Evolutionary conservation across 2,888 invertebrate species (phyloP).

Genomic region (Rotaria macrura): DNA sequence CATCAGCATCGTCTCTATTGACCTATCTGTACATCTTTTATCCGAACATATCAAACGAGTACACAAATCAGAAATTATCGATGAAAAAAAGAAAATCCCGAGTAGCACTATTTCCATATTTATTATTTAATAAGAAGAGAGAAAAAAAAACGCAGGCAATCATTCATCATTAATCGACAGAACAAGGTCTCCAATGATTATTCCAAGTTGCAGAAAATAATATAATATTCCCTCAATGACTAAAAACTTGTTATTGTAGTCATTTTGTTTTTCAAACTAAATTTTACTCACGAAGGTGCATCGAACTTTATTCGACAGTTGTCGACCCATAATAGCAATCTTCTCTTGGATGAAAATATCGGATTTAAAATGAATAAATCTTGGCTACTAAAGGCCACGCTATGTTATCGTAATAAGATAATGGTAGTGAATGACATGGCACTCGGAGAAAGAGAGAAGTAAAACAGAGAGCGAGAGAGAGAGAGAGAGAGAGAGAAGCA

Average conservation of each 20-base stretch:
- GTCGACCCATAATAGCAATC: slow-evolving; percentile 4
- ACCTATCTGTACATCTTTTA: background rate
- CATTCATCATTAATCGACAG: background rate
- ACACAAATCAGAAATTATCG: background rate
- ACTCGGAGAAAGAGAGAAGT: background rate
- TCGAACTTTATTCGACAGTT: background rate
- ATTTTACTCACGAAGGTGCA: background rate
- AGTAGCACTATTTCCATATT: background rate
- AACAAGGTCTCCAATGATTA: background rate
- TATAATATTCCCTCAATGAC: background rate
- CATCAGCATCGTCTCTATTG: background rate
- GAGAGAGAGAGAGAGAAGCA: background rate
- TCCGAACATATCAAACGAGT: background rate
- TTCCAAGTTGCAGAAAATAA: background rate
- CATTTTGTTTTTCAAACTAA: background rate
- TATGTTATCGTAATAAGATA: background rate
- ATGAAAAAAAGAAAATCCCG: background rate
- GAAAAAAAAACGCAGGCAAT: background rate
- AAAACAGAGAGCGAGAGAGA: background rate
- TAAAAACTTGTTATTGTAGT: background rate
- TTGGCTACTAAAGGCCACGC: background rate
- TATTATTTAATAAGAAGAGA: background rate
- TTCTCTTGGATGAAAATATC: background rate
- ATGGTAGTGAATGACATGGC: background rate
- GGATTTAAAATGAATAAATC: background rate